Percentiles rank a stretch among this genome's conserved stretches.
phyloP scores from a whole-genome alignment of 2,113 vertebrate genomes.

The Accipiter cooperii region DNA sequence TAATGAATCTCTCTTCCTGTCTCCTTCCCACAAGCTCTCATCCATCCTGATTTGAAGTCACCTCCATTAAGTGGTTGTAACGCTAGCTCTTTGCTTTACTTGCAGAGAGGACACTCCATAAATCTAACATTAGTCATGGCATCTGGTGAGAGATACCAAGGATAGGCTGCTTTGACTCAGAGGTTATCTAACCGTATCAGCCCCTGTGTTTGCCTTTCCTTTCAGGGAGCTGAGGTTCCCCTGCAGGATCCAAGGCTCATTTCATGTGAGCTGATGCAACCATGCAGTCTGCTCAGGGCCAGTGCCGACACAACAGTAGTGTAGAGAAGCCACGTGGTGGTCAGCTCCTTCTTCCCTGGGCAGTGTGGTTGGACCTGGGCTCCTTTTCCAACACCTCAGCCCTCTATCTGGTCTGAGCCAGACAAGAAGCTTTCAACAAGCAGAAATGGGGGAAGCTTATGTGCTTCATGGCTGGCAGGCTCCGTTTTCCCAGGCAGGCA shows the following conservation, averaged over 20 bases:
- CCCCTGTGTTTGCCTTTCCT: neutral
- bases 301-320: rapidly evolving
- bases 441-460: neutral
- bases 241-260: slow-evolving; percentile 14
- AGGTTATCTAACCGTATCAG: slow-evolving; percentile 36
- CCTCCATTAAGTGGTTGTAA: slow-evolving; percentile 47
- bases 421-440: neutral
- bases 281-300: neutral
- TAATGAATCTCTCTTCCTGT: slow-evolving; percentile 46
- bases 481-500: neutral
- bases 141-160: neutral
- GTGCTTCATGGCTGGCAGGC: neutral
- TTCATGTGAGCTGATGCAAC: neutral
- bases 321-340: neutral
- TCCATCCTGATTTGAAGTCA: slow-evolving; percentile 59
- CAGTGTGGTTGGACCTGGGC: neutral
- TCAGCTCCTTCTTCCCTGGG: neutral
- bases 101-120: slow-evolving; percentile 50
- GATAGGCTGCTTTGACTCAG: slow-evolving; percentile 50
- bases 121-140: slow-evolving; percentile 61
- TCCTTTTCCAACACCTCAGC: neutral
- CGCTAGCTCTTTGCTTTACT: slow-evolving; percentile 13
- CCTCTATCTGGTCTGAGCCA: neutral
- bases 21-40: slow-evolving; percentile 49
- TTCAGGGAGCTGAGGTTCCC: neutral